Evolutionary conservation across 2,888 invertebrate species (phyloP), one percentile per base, ranked within the genome.

Genomic region (Diabrotica balteata): DNA sequence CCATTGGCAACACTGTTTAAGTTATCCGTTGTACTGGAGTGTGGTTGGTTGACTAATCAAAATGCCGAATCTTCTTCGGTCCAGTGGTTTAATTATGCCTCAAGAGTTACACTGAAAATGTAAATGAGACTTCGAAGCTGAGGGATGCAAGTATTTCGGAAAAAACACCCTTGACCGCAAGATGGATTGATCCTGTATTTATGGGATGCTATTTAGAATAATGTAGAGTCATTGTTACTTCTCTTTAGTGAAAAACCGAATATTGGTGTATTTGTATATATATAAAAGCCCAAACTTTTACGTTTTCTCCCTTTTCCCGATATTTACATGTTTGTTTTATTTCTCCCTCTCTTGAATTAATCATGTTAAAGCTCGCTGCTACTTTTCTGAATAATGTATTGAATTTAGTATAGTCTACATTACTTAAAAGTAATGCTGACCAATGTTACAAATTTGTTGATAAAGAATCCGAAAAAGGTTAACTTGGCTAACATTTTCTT

Each of bases 201-300:
- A 78, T 78, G 70, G 71, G 45, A 59, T 67, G 75, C 74, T 76
- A 69, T 77, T 78, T 74, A 75, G 80, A 79, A 79, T 80, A 80
- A 76, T 74, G 79, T 78, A 76, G 73, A 78, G 79, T 80, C 80
- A 80, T 79, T 79, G 77, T 75, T 78, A 78, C 77, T 78, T 76
- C 74, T 74, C 64, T 72, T 69, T 77, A 77, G 77, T 78, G 76
- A 73, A 73, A 76, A 77, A 60, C 58, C 70, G 71, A 73, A 72
- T 72, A 73, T 72, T 72, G 71, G 69, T 75, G 69, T 72, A 73
- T 71, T 72, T 72, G 71, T 75, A 68, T 72, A 68, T 32, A 32
- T 67, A 67, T 71, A 70, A 72, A 68, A 70, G 69, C 69, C 63
- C 32, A 43, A 42, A 45, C 17, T 63, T 63, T 63, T 64, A 44